Evolutionary conservation across 2,113 vertebrate species (phyloP).

Genomic region (Scytalopus superciliaris): DNA sequence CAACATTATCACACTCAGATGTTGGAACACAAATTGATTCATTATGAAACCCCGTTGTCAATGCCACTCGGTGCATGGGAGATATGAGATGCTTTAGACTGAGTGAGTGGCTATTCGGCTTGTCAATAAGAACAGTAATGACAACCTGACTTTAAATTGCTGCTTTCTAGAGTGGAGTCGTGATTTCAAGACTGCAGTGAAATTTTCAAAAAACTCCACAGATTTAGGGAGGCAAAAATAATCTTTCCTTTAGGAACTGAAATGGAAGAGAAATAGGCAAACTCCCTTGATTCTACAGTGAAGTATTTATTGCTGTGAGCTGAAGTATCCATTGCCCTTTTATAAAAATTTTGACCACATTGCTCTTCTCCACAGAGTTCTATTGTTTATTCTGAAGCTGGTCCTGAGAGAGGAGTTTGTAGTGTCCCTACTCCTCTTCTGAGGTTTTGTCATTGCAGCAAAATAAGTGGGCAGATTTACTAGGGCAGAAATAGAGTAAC

Average conservation of each 20-base stretch:
- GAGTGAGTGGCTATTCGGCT: too few species aligned
- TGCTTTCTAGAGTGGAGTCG: not conserved
- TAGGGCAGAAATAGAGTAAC: not conserved
- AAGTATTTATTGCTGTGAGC: not conserved
- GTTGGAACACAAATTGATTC: not conserved
- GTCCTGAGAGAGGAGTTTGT: not conserved
- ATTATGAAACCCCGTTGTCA: accelerated
- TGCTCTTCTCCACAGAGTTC: not conserved
- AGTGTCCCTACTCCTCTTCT: not conserved
- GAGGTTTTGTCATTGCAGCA: not conserved
- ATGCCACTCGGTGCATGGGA: not conserved
- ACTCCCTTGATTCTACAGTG: not conserved
- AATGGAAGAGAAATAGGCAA: not conserved
- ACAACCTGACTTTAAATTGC: not conserved
- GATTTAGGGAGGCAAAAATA: not conserved
- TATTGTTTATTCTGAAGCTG: not conserved
- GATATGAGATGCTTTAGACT: not conserved
- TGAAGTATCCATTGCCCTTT: not conserved
- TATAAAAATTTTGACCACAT: not conserved
- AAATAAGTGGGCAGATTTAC: not conserved
- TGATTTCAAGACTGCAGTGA: not conserved
- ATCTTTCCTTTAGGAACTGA: not conserved
- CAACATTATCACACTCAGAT: not conserved
- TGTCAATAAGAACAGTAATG: not conserved
- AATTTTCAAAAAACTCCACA: not conserved